A percentile compares a stretch with the other conserved stretches of the same genome.
These are phyloP conservation scores for Excalfactoria chinensis DNA, from an alignment of 2,113 vertebrate species.

Conservation along the genomic window DNA sequence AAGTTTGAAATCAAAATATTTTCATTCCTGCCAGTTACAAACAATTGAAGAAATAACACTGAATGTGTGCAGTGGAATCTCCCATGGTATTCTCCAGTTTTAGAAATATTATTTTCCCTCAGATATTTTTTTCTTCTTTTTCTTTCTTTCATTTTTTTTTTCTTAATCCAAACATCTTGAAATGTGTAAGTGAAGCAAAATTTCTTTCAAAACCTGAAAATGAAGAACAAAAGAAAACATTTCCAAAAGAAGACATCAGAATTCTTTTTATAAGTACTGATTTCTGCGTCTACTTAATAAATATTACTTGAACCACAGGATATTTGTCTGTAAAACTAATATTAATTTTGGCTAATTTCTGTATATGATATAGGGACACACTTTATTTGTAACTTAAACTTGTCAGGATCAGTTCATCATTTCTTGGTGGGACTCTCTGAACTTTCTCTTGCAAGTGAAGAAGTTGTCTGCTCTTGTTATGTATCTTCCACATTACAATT, in stretches of 20 bases:
- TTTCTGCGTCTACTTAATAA: neutral
- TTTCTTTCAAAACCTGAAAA: neutral
- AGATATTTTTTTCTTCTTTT: neutral
- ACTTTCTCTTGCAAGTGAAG: neutral
- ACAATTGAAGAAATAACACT: neutral
- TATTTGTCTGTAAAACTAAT: neutral
- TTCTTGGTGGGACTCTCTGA: neutral
- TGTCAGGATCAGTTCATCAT: neutral
- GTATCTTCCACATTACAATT: neutral
- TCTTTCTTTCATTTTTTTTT: neutral
- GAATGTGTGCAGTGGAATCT: neutral
- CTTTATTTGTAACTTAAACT: neutral
- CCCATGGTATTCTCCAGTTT: neutral
- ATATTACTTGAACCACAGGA: neutral
- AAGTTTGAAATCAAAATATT: neutral
- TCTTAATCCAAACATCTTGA: neutral
- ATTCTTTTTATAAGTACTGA: neutral
- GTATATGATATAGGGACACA: accelerated
- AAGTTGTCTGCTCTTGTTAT: neutral
- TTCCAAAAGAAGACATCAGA: neutral
- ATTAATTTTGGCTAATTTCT: neutral
- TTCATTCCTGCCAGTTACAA: neutral
- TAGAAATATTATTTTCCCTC: neutral
- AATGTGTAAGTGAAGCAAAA: neutral
- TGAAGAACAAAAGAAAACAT: neutral